A percentile compares a stretch with the other conserved stretches of the same genome.
Conservation (phyloP, 2,888 invertebrate species). For the Lochmaea capreae region DNA sequence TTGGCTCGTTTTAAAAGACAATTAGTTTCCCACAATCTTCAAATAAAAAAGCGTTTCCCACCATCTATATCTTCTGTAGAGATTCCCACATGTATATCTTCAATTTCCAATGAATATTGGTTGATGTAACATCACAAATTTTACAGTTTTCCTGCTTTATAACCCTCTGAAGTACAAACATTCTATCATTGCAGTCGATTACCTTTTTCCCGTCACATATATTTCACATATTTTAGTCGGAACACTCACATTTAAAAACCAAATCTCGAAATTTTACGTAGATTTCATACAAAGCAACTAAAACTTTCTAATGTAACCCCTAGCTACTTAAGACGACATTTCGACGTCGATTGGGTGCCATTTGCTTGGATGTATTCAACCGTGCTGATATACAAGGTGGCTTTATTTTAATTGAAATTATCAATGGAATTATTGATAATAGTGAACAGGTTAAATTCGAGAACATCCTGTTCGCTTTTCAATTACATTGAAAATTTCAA, state of each 20-base stretch:
- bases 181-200: not conserved
- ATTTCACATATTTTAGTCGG: conserved; percentile 22
- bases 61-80: too few species aligned
- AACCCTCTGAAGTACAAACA: not conserved
- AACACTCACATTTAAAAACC: conserved; percentile 29
- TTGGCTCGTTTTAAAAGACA: too few species aligned
- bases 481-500: too few species aligned
- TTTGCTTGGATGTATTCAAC: conserved; percentile 60
- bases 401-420: not conserved
- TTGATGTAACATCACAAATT: not conserved
- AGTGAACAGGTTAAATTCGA: too few species aligned
- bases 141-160: not conserved
- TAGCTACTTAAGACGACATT: conserved; percentile 35
- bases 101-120: not conserved
- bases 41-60: too few species aligned
- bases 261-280: conserved; percentile 37
- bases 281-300: conserved; percentile 40
- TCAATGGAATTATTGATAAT: not conserved
- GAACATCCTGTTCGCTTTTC: too few species aligned
- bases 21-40: too few species aligned
- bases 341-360: conserved; percentile 53
- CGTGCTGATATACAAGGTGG: conserved; percentile 49
- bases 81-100: too few species aligned
- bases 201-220: not conserved
- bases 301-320: conserved; percentile 45